Evolutionary conservation across 2,113 vertebrate species (phyloP), one percentile per base, ranked within the genome.

Genomic region (Gymnarchus niloticus): DNA sequence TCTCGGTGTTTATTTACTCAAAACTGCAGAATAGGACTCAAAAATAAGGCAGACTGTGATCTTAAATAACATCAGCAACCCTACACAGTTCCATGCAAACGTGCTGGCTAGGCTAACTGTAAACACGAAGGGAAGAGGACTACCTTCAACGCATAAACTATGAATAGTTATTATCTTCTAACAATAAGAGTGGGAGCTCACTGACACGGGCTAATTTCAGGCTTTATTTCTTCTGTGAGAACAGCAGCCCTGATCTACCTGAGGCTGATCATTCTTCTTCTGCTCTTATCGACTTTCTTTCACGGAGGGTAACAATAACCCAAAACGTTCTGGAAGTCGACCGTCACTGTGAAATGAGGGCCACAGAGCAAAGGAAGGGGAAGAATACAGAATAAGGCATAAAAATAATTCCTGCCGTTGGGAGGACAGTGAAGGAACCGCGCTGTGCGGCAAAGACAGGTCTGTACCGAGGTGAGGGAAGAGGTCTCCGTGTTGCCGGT

Each of bases 391-490:
- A 41, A 41, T 41, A 73, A 37, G 41, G 41, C 33, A 73, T 73
- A 73, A 73, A 73, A 73, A 69, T 69, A 69, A 73, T 73, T 33
- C 65, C 65, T 41, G 12, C 6, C 10, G 3, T 25, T 65, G 33
- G 61, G 61, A 65, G 61, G 61, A 37, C 61, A 65, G 33, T 17
- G 61, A 65, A 1, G 4, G 28, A 69, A 33, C 0, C 23, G 52
- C 14, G 5, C 52, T 7, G 52, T 54, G 37, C 17, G 41, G 76
- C 0, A 6, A 4, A 81, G 3, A 28, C 19, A 21, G 83, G 59
- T 48, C 91, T 95, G 88, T 91, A 97, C 96, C 96, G 91, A 97
- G 93, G 87, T 96, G 95, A 78, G 96, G 94, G 89, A 95, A 96
- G 84, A 97, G 94, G 84, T 97, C 96, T 73, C 93, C 90, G 73